Percentiles rank a stretch among this genome's conserved stretches.
Evolutionary conservation across 2,888 invertebrate species (phyloP).

Genomic region (Lissocephala sabroskyi): DNA sequence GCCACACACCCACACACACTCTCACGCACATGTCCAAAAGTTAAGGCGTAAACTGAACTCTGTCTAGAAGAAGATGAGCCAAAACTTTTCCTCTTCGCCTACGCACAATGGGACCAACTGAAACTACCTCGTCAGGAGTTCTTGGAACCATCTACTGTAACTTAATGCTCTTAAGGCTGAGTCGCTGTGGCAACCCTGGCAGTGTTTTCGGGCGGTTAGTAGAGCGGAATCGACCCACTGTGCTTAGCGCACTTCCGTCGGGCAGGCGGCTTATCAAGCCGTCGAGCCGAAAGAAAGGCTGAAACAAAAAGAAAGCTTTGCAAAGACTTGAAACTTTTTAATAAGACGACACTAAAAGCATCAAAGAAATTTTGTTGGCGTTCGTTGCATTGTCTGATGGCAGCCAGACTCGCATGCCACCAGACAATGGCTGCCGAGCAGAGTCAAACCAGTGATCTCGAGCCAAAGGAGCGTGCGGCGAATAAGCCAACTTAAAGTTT

Average conservation of each 20-base stretch:
- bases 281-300: background rate
- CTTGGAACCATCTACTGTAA: no score
- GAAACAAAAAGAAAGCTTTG: slow-evolving; percentile 28
- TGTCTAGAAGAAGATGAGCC: slow-evolving; percentile 10
- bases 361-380: slow-evolving; percentile 41
- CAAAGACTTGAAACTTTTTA: slow-evolving; percentile 59
- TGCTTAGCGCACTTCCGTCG: no score
- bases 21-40: slow-evolving; percentile 15
- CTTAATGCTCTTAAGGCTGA: no score
- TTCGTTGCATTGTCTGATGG: slow-evolving; percentile 28
- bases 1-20: slow-evolving; percentile 1
- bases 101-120: no score
- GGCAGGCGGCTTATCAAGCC: background rate
- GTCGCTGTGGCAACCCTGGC: no score
- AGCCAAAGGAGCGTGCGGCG: slow-evolving; percentile 10
- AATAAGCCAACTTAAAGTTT: slow-evolving; percentile 22
- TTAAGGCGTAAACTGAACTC: slow-evolving; percentile 7
- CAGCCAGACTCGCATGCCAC: background rate
- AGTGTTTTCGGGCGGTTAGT: no score
- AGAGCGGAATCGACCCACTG: no score
- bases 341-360: slow-evolving; percentile 64
- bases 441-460: no score
- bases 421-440: background rate
- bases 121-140: no score
- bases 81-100: no score